These are phyloP conservation scores for Acrobasis repandana DNA, from an alignment of 2,888 invertebrate genomes.

Conservation along the genomic window DNA sequence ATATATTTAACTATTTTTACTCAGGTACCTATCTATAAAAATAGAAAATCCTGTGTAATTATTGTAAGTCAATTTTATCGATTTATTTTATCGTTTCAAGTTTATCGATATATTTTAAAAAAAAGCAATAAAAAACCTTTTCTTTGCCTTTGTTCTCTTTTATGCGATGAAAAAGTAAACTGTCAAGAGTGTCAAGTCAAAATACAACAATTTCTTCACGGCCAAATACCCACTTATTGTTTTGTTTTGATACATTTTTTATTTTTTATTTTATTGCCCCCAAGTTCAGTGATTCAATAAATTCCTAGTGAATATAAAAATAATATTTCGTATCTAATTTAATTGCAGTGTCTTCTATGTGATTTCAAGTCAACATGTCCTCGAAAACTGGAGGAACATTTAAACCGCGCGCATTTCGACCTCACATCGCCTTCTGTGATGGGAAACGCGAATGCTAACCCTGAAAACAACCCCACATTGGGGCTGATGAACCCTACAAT, in stretches of 20 bases:
- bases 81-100: background rate
- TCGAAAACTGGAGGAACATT: slow-evolving; percentile 89
- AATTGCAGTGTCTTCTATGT: slow-evolving; percentile 88
- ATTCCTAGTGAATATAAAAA: background rate
- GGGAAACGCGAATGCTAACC: slow-evolving; percentile 64
- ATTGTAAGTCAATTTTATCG: too few species aligned
- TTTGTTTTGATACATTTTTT: slow-evolving; percentile 25
- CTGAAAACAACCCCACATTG: slow-evolving; percentile 60
- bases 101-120: background rate
- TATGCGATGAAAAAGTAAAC: background rate
- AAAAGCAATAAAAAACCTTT: background rate
- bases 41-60: too few species aligned
- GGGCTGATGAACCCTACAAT: slow-evolving; percentile 60
- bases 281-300: background rate
- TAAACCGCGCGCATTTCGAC: slow-evolving; percentile 92
- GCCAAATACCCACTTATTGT: slow-evolving; percentile 29
- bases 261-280: background rate
- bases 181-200: slow-evolving; percentile 21
- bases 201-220: slow-evolving; percentile 13
- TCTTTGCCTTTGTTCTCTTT: background rate
- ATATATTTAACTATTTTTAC: too few species aligned
- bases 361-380: slow-evolving; percentile 89
- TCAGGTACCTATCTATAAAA: too few species aligned
- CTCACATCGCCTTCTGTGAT: slow-evolving; percentile 88
- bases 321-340: background rate